phyloP scores from a whole-genome alignment of 1,140 invertebrate genomes.

The Drosophila equinoxialis region DNA sequence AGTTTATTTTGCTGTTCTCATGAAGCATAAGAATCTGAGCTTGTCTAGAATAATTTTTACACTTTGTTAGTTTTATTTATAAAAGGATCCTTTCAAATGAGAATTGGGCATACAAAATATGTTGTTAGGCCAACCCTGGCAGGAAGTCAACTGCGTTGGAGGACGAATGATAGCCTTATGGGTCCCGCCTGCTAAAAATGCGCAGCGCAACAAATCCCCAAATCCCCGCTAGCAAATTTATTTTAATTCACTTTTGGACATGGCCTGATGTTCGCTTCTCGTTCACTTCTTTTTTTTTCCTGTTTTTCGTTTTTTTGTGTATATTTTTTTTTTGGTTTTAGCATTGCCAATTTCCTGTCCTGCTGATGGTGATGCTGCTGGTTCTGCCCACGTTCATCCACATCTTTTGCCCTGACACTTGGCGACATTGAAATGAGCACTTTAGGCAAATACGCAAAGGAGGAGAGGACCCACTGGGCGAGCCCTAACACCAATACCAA shows the following conservation, averaged over 20 bases:
- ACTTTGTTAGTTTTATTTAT: too few species aligned
- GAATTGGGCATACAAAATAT: background rate
- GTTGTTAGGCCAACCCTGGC: slow-evolving; percentile 45
- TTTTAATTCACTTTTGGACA: slow-evolving; percentile 81
- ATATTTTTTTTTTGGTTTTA: slow-evolving; percentile 52
- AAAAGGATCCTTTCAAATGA: too few species aligned
- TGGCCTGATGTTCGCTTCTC: slow-evolving; percentile 44
- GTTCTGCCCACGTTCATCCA: slow-evolving; percentile 50
- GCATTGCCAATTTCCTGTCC: slow-evolving; percentile 75
- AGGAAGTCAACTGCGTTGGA: slow-evolving; percentile 42
- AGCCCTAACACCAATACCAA: slow-evolving; percentile 27
- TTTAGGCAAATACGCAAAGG: slow-evolving; percentile 72
- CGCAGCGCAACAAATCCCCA: slow-evolving; percentile 78
- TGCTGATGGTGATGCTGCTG: slow-evolving; percentile 20
- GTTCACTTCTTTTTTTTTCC: slow-evolving; percentile 13
- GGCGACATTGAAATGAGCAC: slow-evolving; percentile 80
- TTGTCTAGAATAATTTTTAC: too few species aligned
- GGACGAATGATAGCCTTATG: slow-evolving; percentile 49
- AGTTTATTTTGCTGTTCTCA: too few species aligned
- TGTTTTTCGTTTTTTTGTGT: slow-evolving; percentile 22
- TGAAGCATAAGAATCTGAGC: too few species aligned
- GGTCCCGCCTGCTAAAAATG: slow-evolving; percentile 67
- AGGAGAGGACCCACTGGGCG: slow-evolving; percentile 27
- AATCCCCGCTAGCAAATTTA: slow-evolving; percentile 81
- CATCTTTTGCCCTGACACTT: slow-evolving; percentile 63